A percentile compares a stretch with the other conserved stretches of the same genome.
phyloP scores from a whole-genome alignment of 2,113 vertebrate genomes.

The Syrmaticus mikado region DNA sequence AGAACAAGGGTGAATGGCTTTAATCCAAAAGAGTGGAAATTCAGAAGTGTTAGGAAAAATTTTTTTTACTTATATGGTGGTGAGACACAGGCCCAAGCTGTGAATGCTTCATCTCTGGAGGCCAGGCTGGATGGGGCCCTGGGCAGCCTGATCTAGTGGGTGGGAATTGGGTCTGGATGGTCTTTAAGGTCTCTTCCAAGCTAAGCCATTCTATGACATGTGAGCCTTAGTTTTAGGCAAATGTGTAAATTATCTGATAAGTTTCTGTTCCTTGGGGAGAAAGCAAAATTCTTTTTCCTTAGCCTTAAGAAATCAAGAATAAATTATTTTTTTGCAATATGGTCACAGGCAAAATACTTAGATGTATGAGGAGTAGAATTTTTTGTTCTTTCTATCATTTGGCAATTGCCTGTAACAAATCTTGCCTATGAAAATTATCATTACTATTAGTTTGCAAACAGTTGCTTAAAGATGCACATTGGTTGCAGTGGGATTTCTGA shows the following conservation, averaged over 20 bases:
- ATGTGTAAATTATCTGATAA: not conserved
- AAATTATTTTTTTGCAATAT: not conserved
- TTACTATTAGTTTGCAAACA: fast-evolving
- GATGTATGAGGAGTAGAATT: not conserved
- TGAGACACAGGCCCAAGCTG: too few relatives aligned
- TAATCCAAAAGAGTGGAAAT: too few relatives aligned
- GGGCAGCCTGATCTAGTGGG: too few relatives aligned
- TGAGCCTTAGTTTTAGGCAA: not conserved
- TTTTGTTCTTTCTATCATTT: not conserved
- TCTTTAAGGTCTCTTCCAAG: too few relatives aligned
- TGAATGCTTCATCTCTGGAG: too few relatives aligned
- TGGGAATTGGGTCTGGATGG: too few relatives aligned
- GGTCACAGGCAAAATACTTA: not conserved
- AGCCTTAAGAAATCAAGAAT: not conserved
- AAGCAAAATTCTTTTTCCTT: not conserved
- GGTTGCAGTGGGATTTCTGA: not conserved
- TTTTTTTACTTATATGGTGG: too few relatives aligned
- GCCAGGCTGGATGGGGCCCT: too few relatives aligned
- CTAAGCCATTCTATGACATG: not conserved
- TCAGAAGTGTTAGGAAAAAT: too few relatives aligned
- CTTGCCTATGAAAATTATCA: not conserved
- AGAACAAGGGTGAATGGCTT: too few relatives aligned
- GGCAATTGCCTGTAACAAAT: not conserved
- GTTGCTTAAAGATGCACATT: not conserved
- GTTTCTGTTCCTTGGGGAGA: not conserved